phyloP scores from a whole-genome alignment of 2,888 invertebrate species.

The Drosophila borealis region DNA sequence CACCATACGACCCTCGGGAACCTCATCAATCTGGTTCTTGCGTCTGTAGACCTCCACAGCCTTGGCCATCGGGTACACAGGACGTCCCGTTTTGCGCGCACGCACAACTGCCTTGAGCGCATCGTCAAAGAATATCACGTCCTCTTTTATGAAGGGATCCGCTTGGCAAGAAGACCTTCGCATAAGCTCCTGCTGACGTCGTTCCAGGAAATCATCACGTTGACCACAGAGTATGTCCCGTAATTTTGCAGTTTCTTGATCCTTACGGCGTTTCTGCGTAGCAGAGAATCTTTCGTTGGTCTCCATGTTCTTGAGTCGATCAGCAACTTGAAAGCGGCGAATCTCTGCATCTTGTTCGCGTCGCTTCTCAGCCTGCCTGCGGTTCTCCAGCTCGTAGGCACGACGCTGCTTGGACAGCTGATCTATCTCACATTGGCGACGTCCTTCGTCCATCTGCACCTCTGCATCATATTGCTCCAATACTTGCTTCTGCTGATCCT shows the following conservation, averaged over 20 bases:
- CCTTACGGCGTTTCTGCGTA: not conserved
- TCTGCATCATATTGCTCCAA: conserved; percentile 36
- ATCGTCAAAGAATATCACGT: conserved; percentile 80
- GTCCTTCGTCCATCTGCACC: conserved; percentile 44
- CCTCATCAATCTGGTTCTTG: conserved; percentile 51
- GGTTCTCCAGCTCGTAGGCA: conserved; percentile 46
- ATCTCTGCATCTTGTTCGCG: conserved; percentile 20
- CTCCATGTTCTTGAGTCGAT: conserved; percentile 54
- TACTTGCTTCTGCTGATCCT: not conserved
- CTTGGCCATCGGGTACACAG: conserved; percentile 78
- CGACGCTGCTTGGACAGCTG: conserved; percentile 52
- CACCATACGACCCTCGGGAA: conserved; percentile 37
- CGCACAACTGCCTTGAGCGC: conserved; percentile 76
- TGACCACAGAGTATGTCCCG: conserved; percentile 36
- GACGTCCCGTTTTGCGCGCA: conserved; percentile 76
- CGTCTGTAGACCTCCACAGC: conserved; percentile 77
- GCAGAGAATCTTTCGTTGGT: conserved; percentile 38
- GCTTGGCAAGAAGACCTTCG: conserved; percentile 38
- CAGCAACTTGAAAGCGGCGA: conserved; percentile 51
- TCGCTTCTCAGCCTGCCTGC: conserved; percentile 19
- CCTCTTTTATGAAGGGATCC: conserved; percentile 67
- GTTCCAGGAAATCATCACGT: conserved; percentile 38
- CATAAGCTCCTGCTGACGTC: conserved; percentile 33
- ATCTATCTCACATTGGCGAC: conserved; percentile 45
- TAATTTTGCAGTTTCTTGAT: conserved; percentile 26